Evolutionary conservation across 2,888 invertebrate genomes (phyloP).

Genomic region (Alloplasta piceator): DNA sequence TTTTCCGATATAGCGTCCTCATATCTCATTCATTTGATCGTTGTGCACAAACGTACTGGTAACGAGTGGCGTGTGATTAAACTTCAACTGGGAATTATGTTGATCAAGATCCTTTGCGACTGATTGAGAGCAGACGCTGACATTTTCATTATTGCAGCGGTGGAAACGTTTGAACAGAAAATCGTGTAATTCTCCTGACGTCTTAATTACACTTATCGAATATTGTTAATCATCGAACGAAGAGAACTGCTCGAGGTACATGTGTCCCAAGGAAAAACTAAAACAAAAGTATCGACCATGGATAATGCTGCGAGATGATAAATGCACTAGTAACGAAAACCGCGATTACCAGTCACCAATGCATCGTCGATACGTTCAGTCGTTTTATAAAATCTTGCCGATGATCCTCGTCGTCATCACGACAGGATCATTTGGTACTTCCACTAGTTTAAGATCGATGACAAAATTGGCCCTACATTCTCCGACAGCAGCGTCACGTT

Average conservation of each 20-base stretch:
- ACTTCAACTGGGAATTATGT: background rate
- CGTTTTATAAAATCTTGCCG: background rate
- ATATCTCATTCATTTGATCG: too few species aligned
- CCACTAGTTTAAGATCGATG: background rate
- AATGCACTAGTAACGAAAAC: slow-evolving; percentile 4
- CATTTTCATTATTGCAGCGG: slow-evolving; percentile 19
- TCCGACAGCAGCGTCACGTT: background rate
- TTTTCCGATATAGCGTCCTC: too few species aligned
- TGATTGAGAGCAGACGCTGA: background rate
- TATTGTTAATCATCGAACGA: slow-evolving; percentile 5
- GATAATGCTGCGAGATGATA: slow-evolving; percentile 15
- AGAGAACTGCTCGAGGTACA: background rate
- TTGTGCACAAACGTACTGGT: background rate
- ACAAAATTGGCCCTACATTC: background rate
- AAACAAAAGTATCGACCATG: slow-evolving; percentile 3
- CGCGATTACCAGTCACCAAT: slow-evolving; percentile 13
- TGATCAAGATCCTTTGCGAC: background rate
- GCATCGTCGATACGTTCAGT: slow-evolving; percentile 2
- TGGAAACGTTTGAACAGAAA: background rate
- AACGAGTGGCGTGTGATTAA: slow-evolving; percentile 5
- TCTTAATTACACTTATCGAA: slow-evolving; percentile 5
- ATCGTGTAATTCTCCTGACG: background rate
- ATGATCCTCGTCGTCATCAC: slow-evolving; percentile 8
- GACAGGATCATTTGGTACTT: slow-evolving; percentile 16
- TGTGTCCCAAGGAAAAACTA: background rate